These are phyloP conservation scores for Artemia sp. DNA, from an alignment of 2,888 invertebrate species.

Conservation along the genomic window DNA sequence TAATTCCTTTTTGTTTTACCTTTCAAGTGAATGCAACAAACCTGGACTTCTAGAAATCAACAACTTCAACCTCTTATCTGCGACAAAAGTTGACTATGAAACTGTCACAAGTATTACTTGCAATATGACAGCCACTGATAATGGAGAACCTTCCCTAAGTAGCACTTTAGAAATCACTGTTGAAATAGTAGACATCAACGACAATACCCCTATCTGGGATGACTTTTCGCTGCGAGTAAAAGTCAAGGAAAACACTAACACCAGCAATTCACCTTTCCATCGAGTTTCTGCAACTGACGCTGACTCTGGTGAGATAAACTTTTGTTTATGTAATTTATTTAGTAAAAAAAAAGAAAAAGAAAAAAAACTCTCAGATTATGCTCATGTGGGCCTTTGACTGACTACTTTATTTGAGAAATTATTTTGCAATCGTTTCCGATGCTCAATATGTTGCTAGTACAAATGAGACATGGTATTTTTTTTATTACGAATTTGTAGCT, in stretches of 20 bases:
- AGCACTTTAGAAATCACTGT: background rate
- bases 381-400: too few relatives aligned
- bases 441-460: too few relatives aligned
- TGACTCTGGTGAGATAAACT: constrained; percentile 1
- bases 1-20: too few relatives aligned
- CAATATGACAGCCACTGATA: background rate
- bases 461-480: too few relatives aligned
- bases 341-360: too few relatives aligned
- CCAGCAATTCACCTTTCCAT: background rate
- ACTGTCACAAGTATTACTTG: background rate
- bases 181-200: background rate
- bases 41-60: background rate
- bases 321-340: too few relatives aligned
- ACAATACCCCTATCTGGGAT: background rate
- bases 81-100: background rate
- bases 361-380: too few relatives aligned
- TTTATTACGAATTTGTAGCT: too few relatives aligned
- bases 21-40: background rate
- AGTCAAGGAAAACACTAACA: background rate
- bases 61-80: background rate
- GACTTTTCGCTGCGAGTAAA: background rate
- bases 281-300: background rate
- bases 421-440: too few relatives aligned
- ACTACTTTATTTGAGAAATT: too few relatives aligned
- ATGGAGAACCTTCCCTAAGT: background rate